phyloP scores from a whole-genome alignment of 1,140 invertebrate species.

The Anadara kagoshimensis region DNA sequence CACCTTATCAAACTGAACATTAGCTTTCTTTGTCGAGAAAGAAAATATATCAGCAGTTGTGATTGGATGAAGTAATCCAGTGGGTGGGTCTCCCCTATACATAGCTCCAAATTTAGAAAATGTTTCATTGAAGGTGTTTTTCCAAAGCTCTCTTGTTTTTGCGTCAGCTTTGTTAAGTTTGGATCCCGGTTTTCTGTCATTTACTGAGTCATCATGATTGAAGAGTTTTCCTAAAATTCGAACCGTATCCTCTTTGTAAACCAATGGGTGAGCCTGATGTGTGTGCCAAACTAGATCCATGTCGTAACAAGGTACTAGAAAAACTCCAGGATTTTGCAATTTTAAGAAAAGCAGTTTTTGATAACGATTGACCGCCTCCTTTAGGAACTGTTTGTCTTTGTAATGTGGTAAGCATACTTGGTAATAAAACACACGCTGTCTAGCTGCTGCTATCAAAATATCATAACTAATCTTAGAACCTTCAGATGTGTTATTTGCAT shows the following conservation, averaged over 20 bases:
- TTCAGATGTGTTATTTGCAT: not conserved
- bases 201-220: slow-evolving; percentile 74
- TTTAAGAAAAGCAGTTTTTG: slow-evolving; percentile 75
- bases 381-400: slow-evolving; percentile 71
- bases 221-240: slow-evolving; percentile 72
- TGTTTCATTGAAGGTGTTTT: slow-evolving; percentile 58
- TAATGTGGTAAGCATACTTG: slow-evolving; percentile 76
- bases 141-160: slow-evolving; percentile 61
- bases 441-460: slow-evolving; percentile 67
- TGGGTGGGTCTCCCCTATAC: slow-evolving; percentile 69
- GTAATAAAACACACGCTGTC: slow-evolving; percentile 73
- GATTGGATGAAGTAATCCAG: slow-evolving; percentile 52
- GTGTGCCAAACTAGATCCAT: slow-evolving; percentile 76
- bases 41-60: slow-evolving; percentile 41
- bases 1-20: slow-evolving; percentile 50
- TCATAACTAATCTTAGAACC: slow-evolving; percentile 68
- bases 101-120: slow-evolving; percentile 66
- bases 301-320: slow-evolving; percentile 76
- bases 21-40: slow-evolving; percentile 58
- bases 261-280: slow-evolving; percentile 74
- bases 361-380: slow-evolving; percentile 72
- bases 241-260: slow-evolving; percentile 71
- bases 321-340: slow-evolving; percentile 70
- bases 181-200: slow-evolving; percentile 71
- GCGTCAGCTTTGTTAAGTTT: slow-evolving; percentile 63